A percentile compares a stretch with the other conserved stretches of the same genome.
phyloP scores from a whole-genome alignment of 2,113 vertebrate species.

The Myotis lucifugus region DNA sequence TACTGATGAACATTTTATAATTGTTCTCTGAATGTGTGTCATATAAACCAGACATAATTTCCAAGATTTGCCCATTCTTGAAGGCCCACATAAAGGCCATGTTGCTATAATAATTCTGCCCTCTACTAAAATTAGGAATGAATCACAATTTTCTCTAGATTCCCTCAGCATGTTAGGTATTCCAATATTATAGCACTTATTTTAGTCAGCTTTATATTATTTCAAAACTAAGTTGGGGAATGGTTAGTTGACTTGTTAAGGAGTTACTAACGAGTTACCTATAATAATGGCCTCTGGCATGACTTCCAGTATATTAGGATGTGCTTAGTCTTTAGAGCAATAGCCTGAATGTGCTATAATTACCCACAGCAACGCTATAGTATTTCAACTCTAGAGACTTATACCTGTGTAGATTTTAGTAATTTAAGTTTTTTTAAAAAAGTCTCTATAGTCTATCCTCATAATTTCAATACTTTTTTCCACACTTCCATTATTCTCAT shows the following conservation, averaged over 20 bases:
- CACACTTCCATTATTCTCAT: background rate
- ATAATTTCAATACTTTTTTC: background rate
- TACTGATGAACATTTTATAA: background rate
- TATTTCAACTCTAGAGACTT: background rate
- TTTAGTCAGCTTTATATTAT: background rate
- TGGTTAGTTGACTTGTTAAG: background rate
- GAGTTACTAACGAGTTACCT: background rate
- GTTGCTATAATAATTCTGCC: background rate
- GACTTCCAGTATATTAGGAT: background rate
- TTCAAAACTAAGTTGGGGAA: background rate
- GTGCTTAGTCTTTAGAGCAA: background rate
- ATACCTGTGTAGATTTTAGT: background rate
- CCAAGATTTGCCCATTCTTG: background rate
- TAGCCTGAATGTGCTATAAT: background rate
- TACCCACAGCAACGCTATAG: background rate
- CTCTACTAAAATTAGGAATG: background rate
- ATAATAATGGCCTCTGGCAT: background rate
- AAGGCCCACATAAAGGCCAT: background rate
- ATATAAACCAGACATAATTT: background rate
- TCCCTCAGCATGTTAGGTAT: background rate
- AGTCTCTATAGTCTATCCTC: background rate
- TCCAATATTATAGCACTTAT: background rate
- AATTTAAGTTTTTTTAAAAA: background rate
- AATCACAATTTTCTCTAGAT: background rate
- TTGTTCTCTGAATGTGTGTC: slow-evolving; percentile 27